Percentiles rank a stretch among this genome's conserved stretches.
These are phyloP conservation scores for Norana najaformis DNA, from an alignment of 2,888 invertebrate species.

Conservation along the genomic window DNA sequence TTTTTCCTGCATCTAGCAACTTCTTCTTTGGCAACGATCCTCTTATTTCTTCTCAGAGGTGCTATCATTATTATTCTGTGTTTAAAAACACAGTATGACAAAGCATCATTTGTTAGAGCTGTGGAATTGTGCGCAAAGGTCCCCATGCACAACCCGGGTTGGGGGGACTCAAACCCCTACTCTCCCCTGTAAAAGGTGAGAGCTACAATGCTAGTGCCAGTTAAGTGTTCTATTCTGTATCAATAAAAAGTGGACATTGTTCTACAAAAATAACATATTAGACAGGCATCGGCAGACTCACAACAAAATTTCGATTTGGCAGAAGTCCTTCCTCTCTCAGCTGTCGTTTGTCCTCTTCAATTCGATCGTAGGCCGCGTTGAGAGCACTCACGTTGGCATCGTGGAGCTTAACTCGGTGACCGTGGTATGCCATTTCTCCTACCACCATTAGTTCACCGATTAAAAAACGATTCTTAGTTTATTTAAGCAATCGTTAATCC, in stretches of 20 bases:
- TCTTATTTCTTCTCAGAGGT: background rate
- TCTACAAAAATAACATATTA: background rate
- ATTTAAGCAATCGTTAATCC: background rate
- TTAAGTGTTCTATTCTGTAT: constrained; percentile 15
- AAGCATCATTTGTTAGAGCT: no score
- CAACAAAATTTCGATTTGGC: constrained; percentile 59
- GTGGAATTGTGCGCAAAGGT: no score
- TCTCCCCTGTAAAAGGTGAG: no score
- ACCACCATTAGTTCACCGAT: background rate
- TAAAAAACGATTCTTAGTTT: background rate
- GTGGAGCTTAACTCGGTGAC: constrained; percentile 63
- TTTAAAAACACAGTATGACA: no score
- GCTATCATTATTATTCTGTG: no score
- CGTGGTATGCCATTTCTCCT: constrained; percentile 64
- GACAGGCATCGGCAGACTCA: constrained; percentile 45
- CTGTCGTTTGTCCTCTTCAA: constrained; percentile 61
- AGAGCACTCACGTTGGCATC: constrained; percentile 57
- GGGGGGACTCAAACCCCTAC: no score
- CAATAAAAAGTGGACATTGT: background rate
- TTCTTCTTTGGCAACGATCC: background rate
- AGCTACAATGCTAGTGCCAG: background rate
- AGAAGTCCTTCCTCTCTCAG: constrained; percentile 62
- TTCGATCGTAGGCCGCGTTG: constrained; percentile 57
- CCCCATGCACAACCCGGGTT: no score
- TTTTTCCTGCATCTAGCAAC: background rate